Conservation (phyloP, 2,888 invertebrate genomes). For the Euspilapteryx auroguttella region DNA sequence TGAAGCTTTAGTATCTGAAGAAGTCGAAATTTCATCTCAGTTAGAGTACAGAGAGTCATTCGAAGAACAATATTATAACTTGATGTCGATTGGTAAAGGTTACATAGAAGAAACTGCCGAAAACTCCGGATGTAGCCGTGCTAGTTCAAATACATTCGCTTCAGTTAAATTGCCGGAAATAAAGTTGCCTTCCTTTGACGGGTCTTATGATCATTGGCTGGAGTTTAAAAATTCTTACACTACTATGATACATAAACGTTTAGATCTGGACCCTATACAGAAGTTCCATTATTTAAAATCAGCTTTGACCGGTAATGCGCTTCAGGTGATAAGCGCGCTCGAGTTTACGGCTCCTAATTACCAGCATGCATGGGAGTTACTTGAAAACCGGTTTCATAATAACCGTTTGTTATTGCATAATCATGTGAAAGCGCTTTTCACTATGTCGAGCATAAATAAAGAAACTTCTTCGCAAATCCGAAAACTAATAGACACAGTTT, state of each 20-base stretch:
- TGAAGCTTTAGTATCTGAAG: no score
- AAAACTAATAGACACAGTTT: conserved; percentile 8
- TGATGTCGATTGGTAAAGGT: no score
- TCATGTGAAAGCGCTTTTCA: conserved; percentile 9
- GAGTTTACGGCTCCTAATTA: conserved; percentile 9
- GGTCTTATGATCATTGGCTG: conserved; percentile 7
- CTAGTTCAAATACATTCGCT: no score
- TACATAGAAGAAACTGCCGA: no score
- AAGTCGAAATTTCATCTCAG: no score
- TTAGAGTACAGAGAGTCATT: no score
- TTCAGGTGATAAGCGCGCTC: conserved; percentile 5
- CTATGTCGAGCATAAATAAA: conserved; percentile 3
- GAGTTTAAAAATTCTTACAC: conserved; percentile 6
- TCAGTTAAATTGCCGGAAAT: conserved; percentile 7
- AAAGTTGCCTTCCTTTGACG: conserved; percentile 6
- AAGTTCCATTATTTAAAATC: conserved; percentile 6
- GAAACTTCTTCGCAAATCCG: conserved; percentile 7
- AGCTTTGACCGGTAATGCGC: conserved; percentile 4
- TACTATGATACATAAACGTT: conserved; percentile 4
- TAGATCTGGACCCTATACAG: conserved; percentile 5
- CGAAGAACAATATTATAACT: no score
- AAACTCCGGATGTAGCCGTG: no score
- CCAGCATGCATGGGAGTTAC: conserved; percentile 8
- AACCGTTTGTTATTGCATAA: conserved; percentile 7
- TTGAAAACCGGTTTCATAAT: conserved; percentile 8